Percentiles rank a stretch among this genome's conserved stretches.
phyloP scores from a whole-genome alignment of 2,113 vertebrate species.

The Enhydra lutris region DNA sequence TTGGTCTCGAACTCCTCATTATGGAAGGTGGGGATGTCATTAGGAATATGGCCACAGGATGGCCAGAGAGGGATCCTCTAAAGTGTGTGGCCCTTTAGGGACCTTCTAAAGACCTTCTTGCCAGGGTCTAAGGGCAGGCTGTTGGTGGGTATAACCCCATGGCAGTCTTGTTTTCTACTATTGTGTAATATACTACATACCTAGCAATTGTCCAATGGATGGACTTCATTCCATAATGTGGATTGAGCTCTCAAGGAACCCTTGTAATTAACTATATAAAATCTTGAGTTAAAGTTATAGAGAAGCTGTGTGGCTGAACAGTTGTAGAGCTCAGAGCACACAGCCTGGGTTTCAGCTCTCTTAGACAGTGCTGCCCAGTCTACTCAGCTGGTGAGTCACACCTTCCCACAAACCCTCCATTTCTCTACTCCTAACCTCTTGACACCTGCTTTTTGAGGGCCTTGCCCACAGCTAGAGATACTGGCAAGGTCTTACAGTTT shows the following conservation, averaged over 20 bases:
- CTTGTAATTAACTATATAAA: not conserved
- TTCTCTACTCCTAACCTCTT: not conserved
- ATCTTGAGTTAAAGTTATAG: not conserved
- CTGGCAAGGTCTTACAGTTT: not conserved
- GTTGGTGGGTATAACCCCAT: too few species aligned
- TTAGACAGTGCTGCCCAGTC: not conserved
- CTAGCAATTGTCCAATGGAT: not conserved
- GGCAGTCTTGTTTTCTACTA: not conserved
- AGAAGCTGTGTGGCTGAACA: not conserved
- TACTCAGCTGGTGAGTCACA: fast-evolving
- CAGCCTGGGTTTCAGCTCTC: too few species aligned
- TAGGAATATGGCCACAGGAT: not conserved
- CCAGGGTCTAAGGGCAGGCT: not conserved
- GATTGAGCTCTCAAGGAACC: not conserved
- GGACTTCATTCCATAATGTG: not conserved
- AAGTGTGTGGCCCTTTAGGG: not conserved
- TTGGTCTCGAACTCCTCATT: not conserved
- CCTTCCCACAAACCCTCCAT: not conserved
- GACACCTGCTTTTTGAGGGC: not conserved
- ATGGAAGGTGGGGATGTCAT: not conserved
- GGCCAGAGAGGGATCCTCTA: not conserved
- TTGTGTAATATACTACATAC: not conserved
- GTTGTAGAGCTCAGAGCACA: not conserved
- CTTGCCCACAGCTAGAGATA: not conserved
- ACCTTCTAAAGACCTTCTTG: not conserved